These are phyloP conservation scores for Conopomorpha cramerella DNA, from an alignment of 1,140 invertebrate genomes.

Conservation along the genomic window DNA sequence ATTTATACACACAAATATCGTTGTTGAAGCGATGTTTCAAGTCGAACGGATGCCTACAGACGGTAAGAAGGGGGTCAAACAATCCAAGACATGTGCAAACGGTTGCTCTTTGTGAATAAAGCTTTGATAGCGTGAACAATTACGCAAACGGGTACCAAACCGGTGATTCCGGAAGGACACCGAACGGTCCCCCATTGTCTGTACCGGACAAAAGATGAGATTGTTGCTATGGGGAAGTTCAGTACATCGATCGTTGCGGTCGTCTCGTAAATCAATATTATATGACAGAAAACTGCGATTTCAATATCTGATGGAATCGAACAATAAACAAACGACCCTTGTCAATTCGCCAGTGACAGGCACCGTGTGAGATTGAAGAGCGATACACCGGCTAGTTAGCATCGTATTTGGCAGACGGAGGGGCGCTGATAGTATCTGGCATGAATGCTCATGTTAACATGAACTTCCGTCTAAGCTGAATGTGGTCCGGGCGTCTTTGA, in stretches of 20 bases:
- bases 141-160: constrained; percentile 9
- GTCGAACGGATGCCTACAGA: too few species aligned
- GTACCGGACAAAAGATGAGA: constrained; percentile 16
- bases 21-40: too few species aligned
- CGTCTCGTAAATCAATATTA: background rate
- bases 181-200: constrained; percentile 30
- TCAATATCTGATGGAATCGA: constrained; percentile 1
- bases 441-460: background rate
- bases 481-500: background rate
- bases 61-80: constrained; percentile 3
- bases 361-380: too few species aligned
- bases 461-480: background rate
- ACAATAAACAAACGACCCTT: constrained; percentile 24
- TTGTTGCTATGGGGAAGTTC: constrained; percentile 33
- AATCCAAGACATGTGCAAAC: constrained; percentile 2
- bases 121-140: constrained; percentile 11
- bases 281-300: too few species aligned
- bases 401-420: background rate
- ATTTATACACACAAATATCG: too few species aligned
- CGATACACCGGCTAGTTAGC: too few species aligned
- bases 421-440: background rate
- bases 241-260: background rate
- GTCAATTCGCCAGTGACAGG: constrained; percentile 33
- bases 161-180: constrained; percentile 16
- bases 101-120: background rate